Conservation (phyloP, 2,113 vertebrate species). For the Chaenocephalus aceratus region DNA sequence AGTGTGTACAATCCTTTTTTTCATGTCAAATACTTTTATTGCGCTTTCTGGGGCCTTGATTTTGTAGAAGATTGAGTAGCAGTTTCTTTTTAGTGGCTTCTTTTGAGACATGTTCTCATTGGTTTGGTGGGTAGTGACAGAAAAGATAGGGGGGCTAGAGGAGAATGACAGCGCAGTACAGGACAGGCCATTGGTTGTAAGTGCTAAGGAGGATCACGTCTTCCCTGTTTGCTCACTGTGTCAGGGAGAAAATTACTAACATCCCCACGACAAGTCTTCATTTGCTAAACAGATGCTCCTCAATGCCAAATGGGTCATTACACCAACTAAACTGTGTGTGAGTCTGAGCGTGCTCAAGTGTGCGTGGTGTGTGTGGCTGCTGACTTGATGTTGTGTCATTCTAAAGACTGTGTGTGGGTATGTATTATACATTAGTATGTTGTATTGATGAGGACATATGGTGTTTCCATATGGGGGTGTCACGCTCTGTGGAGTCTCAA, state of each 20-base stretch:
- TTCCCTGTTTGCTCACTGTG: conserved; percentile 54
- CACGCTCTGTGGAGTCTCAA: conserved; percentile 60
- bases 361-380: conserved; percentile 23
- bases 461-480: conserved; percentile 76
- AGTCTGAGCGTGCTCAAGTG: conserved; percentile 2
- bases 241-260: conserved; percentile 69
- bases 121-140: neutral
- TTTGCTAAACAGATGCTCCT: conserved; percentile 77
- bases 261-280: conserved; percentile 64
- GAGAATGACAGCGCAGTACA: conserved; percentile 23
- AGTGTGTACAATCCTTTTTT: neutral
- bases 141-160: neutral
- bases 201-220: conserved; percentile 55
- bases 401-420: conserved; percentile 50
- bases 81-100: neutral
- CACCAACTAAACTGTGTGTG: conserved; percentile 67
- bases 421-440: conserved; percentile 77
- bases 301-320: conserved; percentile 83
- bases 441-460: conserved; percentile 81
- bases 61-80: neutral
- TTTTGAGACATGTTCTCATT: neutral
- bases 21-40: conserved; percentile 15
- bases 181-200: conserved; percentile 49
- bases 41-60: neutral
- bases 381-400: conserved; percentile 31